Evolutionary conservation across 2,797 vertebrate genomes (phyloP), one percentile per base, ranked within the genome.

Genomic region (Onychomys leucogaster): DNA sequence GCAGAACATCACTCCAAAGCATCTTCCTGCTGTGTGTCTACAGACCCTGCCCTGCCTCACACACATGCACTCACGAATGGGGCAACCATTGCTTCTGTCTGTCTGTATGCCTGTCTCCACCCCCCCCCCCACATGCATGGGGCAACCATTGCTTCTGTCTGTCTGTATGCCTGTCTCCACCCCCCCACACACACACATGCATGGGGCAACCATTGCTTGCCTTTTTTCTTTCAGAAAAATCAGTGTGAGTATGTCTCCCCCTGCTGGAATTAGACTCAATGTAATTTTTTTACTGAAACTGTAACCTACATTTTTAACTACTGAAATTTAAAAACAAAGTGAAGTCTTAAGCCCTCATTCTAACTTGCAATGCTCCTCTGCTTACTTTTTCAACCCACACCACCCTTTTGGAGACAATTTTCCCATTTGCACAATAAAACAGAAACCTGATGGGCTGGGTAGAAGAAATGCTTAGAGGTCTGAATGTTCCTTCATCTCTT

Each of bases 171-270:
- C 37, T 41, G 71, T 41, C 21, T 73, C 37, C 37, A 73, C 17
- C 32, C 32, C 12, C 67, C 65, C 5, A 46, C 25, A 65, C 29
- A 37, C 59, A 52, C 41, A 49, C 25, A 55, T 5, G 2, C 17
- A 84, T 11, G 11, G 10, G 5, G 2, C 46, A 93, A 69, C n/a
- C 46, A 95, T 94, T 82, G 96, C 71, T 55, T 5, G 27, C 3
- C 14, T 10, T 32, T 49, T n/a, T 55, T 73, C 84, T 81, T 88
- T 63, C 55, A 82, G 90, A 96, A 92, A 90, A 69, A 91, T 94
- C 63, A 84, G 6, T 0, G 95, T 97, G 98, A 75, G 86, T 87
- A 80, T 98, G 98, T 98, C 98, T 98, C 98, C 97, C 98, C 95
- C 97, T 97, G 97, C 52, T 98, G 98, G 96, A 94, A 80, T 49